These are phyloP conservation scores for Barbus barbus DNA, from an alignment of 2,113 vertebrate genomes.

Conservation along the genomic window DNA sequence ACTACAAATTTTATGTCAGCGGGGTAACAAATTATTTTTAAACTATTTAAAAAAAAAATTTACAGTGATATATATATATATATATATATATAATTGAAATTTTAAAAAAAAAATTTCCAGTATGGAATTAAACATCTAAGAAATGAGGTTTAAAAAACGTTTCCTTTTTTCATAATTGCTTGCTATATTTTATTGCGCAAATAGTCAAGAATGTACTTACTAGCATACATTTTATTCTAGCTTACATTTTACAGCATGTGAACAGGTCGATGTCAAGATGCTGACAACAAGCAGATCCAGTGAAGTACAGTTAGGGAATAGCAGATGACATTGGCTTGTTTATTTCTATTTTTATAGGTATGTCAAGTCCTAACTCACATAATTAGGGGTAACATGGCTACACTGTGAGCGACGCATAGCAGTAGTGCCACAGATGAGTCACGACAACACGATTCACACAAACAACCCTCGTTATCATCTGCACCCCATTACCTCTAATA, in stretches of 20 bases:
- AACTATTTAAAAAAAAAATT: too few species aligned
- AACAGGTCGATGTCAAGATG: background rate
- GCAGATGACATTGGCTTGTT: background rate
- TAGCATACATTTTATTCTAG: background rate
- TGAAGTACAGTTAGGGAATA: background rate
- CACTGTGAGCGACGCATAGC: background rate
- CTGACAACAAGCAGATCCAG: background rate
- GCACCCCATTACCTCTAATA: conserved; percentile 16
- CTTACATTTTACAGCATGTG: background rate
- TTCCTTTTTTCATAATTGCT: background rate
- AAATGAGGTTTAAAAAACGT: too few species aligned
- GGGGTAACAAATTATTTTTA: too few species aligned
- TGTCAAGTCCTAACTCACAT: background rate
- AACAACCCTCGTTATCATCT: conserved; percentile 25
- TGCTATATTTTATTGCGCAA: too few species aligned
- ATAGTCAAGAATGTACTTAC: too few species aligned
- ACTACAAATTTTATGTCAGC: too few species aligned
- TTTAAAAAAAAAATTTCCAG: too few species aligned
- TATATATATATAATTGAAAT: too few species aligned
- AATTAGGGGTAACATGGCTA: conserved; percentile 16
- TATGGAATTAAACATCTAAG: too few species aligned
- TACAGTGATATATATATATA: too few species aligned
- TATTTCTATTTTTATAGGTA: conserved; percentile 9
- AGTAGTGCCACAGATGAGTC: background rate
- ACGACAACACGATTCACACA: conserved; percentile 9